A percentile compares a stretch with the other conserved stretches of the same genome.
Evolutionary conservation across 2,797 vertebrate genomes (phyloP).

Genomic region (Limnodromus scolopaceus): DNA sequence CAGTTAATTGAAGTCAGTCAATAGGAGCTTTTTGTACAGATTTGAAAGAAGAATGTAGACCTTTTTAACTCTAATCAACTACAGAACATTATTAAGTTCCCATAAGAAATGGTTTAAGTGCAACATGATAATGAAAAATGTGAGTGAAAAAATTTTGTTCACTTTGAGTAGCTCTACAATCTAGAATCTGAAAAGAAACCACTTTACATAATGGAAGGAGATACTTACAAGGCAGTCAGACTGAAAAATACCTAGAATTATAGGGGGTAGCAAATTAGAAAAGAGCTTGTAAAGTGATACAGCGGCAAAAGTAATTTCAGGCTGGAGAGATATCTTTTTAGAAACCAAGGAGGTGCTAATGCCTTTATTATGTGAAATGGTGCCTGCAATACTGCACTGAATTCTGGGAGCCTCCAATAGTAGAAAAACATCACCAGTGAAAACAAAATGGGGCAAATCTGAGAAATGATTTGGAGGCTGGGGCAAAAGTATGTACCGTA

Average conservation of each 20-base stretch:
- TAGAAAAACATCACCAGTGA: not conserved
- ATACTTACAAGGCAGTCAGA: conserved; percentile 52
- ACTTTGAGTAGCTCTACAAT: conserved; percentile 62
- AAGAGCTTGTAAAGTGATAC: conserved; percentile 51
- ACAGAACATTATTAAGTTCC: conserved; percentile 51
- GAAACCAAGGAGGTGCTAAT: conserved; percentile 20
- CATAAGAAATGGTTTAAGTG: conserved; percentile 67
- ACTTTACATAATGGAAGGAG: conserved; percentile 66
- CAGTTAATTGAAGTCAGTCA: conserved; percentile 62
- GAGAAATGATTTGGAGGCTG: not conserved
- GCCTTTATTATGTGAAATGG: conserved; percentile 15
- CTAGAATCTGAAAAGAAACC: conserved; percentile 64
- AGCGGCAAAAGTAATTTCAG: conserved; percentile 39
- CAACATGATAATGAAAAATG: conserved; percentile 60
- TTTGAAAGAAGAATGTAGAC: conserved; percentile 44
- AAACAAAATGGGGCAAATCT: not conserved
- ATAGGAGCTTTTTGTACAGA: conserved; percentile 39
- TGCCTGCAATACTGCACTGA: not conserved
- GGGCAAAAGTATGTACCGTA: not conserved
- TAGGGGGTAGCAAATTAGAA: conserved; percentile 58
- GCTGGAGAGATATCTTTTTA: conserved; percentile 3
- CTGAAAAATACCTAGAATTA: conserved; percentile 56
- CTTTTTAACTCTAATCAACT: conserved; percentile 55
- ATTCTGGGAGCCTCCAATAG: not conserved
- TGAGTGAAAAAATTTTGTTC: conserved; percentile 52